Evolutionary conservation across 2,888 invertebrate genomes (phyloP), one percentile per base, ranked within the genome.

Genomic region (Xanthostigma xanthostigma): DNA sequence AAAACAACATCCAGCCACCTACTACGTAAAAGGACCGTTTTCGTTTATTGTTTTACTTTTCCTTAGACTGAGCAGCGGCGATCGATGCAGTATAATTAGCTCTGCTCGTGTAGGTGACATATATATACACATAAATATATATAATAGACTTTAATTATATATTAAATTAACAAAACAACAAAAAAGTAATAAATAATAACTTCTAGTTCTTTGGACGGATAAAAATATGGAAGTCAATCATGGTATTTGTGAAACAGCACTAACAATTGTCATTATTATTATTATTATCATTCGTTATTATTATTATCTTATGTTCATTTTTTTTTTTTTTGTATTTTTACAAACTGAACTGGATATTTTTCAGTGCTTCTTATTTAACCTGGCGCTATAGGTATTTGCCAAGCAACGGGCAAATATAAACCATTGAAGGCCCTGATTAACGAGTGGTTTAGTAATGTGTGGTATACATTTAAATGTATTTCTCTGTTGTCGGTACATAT

Each of bases 361-460:
- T 34, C 42, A 42, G 42, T 42, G 42, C 42, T 42, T 39, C 40
- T 27, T 27, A 39, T 39, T 42, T 42, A 33, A 14, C 17, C 42
- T 33, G 42, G 14, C 42, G 42, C 27, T 33, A 27, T 27, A 9
- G 11, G 12, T 39, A 11, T 39, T 14, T 39, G 27, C 27, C 27
- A 27, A 27, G 27, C 27, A 27, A 27, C 27, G 27, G 6, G 27
- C 27, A 27, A 27, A 27, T 27, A 27, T 27, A 27, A 27, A 39
- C 12, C 14, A 39, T 39, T n/a, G 14, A 14, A 12, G 11, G 40
- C 13, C 40, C 10, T 9, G 14, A 14, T 39, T 39, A 14, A 14
- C 14, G 40, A 39, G 9, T 39, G 40, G 13, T 14, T 17, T 39
- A 14, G n/a, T 39, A 39, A 39, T 14, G 14, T 39, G 34, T 44